A percentile compares a stretch with the other conserved stretches of the same genome.
phyloP scores from a whole-genome alignment of 1,140 invertebrate genomes.

The Cyclina sinensis region DNA sequence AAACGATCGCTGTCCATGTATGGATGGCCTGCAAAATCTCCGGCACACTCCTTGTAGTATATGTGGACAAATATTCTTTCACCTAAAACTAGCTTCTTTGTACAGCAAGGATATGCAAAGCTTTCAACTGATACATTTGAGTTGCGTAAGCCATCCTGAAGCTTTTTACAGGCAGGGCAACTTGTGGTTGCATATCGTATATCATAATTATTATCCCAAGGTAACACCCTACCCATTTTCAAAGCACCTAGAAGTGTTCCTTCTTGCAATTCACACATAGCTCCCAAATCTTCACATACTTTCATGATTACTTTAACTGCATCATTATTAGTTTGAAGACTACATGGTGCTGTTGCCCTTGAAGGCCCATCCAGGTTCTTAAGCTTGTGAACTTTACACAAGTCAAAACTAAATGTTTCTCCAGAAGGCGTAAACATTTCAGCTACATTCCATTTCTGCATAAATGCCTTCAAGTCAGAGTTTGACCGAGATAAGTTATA shows the following conservation, averaged over 20 bases:
- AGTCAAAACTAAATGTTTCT: conserved; percentile 81
- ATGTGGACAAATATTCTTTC: conserved; percentile 65
- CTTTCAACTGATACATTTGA: no score
- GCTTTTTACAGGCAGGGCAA: conserved; percentile 58
- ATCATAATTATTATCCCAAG: conserved; percentile 82
- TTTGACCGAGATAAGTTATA: no score
- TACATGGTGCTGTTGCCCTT: conserved; percentile 44
- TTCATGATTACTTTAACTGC: conserved; percentile 66
- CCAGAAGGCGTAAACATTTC: no score
- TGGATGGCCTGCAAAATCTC: conserved; percentile 70
- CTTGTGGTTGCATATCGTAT: conserved; percentile 70
- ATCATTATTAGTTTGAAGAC: conserved; percentile 54
- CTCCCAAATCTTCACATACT: conserved; percentile 52
- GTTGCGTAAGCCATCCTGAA: conserved; percentile 57
- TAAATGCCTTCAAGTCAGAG: no score
- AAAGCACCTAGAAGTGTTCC: no score
- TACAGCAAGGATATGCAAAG: conserved; percentile 63
- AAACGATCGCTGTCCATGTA: no score
- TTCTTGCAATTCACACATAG: conserved; percentile 78
- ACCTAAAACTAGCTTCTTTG: conserved; percentile 66
- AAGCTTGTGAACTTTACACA: not conserved
- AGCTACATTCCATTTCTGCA: no score
- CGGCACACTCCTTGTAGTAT: conserved; percentile 42
- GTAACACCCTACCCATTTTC: conserved; percentile 77
- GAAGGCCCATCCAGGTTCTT: not conserved